These are phyloP conservation scores for Panzeria rudis DNA, from an alignment of 2,888 invertebrate species.

Conservation along the genomic window DNA sequence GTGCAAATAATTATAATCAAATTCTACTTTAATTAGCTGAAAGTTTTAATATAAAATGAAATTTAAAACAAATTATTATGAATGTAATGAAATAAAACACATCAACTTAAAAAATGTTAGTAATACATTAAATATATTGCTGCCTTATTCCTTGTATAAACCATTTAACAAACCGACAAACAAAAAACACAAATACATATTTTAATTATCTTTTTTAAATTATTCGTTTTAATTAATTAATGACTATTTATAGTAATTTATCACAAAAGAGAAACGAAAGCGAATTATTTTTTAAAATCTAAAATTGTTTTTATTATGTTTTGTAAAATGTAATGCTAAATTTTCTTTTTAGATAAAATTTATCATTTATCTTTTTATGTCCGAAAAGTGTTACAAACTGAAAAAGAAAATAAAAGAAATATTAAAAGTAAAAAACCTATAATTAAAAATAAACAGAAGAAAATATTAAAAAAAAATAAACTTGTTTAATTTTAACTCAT, in stretches of 20 bases:
- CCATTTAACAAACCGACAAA: conserved; percentile 73
- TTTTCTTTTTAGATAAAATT: conserved; percentile 57
- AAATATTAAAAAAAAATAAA: conserved; percentile 48
- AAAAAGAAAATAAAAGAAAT: conserved; percentile 51
- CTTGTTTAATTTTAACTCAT: conserved; percentile 45
- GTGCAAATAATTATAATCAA: conserved; percentile 76
- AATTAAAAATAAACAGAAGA: conserved; percentile 61
- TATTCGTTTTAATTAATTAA: conserved; percentile 44
- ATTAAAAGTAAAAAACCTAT: conserved; percentile 51
- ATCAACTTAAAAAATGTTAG: conserved; percentile 63
- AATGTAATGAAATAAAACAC: conserved; percentile 55
- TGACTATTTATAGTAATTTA: conserved; percentile 56
- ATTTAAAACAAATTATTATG: conserved; percentile 44
- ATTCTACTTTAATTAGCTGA: conserved; percentile 72
- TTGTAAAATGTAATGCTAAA: conserved; percentile 42
- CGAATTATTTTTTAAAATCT: conserved; percentile 48
- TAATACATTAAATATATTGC: conserved; percentile 77
- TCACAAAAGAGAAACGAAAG: conserved; percentile 26
- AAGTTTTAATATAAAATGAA: conserved; percentile 68
- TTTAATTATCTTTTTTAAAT: conserved; percentile 49
- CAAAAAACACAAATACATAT: conserved; percentile 37
- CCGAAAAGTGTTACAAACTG: conserved; percentile 66
- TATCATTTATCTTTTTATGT: conserved; percentile 55
- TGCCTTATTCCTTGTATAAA: conserved; percentile 82
- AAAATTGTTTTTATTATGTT: conserved; percentile 57